Conservation (phyloP, 1,140 invertebrate genomes). For the Pseudoatta argentina region DNA sequence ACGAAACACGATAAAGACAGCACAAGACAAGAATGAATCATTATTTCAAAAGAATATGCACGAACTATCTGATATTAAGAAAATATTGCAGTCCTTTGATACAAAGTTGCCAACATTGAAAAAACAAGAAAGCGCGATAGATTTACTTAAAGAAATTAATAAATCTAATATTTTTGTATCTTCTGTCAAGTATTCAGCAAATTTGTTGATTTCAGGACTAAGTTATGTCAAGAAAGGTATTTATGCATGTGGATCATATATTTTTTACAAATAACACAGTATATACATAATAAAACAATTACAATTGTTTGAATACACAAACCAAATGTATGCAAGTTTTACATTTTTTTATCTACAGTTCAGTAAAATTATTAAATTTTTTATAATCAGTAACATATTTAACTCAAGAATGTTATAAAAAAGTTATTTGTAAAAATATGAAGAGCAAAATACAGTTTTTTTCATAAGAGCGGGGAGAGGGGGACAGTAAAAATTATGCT, state of each 20-base stretch:
- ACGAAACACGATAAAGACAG: slow-evolving; percentile 71
- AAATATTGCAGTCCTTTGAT: slow-evolving; percentile 72
- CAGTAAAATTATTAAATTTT: background rate
- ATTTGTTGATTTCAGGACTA: slow-evolving; percentile 9
- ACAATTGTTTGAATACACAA: background rate
- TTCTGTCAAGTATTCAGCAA: slow-evolving; percentile 14
- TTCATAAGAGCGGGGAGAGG: too few relatives aligned
- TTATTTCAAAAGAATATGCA: background rate
- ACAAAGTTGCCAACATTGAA: slow-evolving; percentile 36
- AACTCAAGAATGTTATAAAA: background rate
- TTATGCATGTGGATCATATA: slow-evolving; percentile 15
- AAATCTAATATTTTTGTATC: background rate
- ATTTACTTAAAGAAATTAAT: background rate
- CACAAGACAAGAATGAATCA: slow-evolving; percentile 78
- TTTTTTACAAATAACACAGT: slow-evolving; percentile 34
- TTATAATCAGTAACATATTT: background rate
- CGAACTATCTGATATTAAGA: slow-evolving; percentile 54
- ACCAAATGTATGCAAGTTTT: background rate
- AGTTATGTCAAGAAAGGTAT: slow-evolving; percentile 24
- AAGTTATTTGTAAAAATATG: background rate
- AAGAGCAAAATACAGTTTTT: background rate
- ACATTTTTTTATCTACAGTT: background rate
- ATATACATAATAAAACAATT: slow-evolving; percentile 1
- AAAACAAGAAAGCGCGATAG: background rate
- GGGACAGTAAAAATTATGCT: background rate